Base-by-base conservation (phyloP, 2,888 invertebrate species). In the Marasmarcha lunaedactyla region DNA sequence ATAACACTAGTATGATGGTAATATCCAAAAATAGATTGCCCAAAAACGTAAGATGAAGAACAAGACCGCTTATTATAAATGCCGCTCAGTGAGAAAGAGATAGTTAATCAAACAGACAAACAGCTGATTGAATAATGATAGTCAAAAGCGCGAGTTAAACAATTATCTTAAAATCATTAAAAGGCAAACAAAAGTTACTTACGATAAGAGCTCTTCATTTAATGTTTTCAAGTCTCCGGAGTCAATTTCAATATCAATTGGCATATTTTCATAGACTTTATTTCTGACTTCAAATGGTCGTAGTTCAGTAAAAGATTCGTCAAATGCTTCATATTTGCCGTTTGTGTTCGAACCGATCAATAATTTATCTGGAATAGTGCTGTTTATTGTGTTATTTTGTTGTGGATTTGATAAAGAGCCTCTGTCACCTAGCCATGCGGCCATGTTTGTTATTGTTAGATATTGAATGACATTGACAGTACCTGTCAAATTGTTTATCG, bases 1-100 rank as follows among this genome's bases (percentile, higher is more conserved):
- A 30, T 30, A 30, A 30, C 30, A 30, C 9, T 30, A 73, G 71
- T 67, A 63, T 77, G 78, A 79, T 79, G 83, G 81, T 76, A 79
- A 78, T 76, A 70, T 71, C 77, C 78, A 57, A 76, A 83, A 83
- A 83, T 83, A 83, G 83, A 72, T 73, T 81, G 74, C 71, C 81
- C 81, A 79, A 81, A 81, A 78, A 71, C 65, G 74, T 71, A 67
- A 70, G 58, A 57, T 61, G 59, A 57, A 51, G 65, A 71, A 68
- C 66, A 71, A 65, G 71, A 69, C 52, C 61, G 59, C 68, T 51
- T 59, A 59, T 64, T 48, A 58, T 38, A 52, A 55, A 47, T 20
- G 38, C 46, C 45, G 39, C 42, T 49, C 47, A 44, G 79, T 59
- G 64, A 39, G 68, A 79, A 50, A 48, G 72, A 64, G 83, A 81